Conservation (phyloP, 1,140 invertebrate species). For the Drosophila setifemur region DNA sequence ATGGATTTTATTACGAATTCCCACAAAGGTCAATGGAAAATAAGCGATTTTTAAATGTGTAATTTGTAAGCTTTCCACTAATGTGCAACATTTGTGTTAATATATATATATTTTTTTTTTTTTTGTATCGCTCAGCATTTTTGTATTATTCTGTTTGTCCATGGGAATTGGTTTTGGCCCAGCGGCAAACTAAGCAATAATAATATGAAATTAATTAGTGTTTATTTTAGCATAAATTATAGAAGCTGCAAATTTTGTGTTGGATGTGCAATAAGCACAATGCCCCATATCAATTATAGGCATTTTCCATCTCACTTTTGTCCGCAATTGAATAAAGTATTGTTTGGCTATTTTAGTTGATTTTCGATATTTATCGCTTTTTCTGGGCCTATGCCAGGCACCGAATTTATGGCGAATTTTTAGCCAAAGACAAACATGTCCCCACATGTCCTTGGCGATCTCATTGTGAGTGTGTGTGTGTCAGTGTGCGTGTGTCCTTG, state of each 20-base stretch:
- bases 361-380: conserved; percentile 54
- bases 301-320: conserved; percentile 18
- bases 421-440: conserved; percentile 48
- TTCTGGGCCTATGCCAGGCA: conserved; percentile 29
- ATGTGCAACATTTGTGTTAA: conserved; percentile 45
- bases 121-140: conserved; percentile 18
- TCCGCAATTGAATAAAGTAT: conserved; percentile 55
- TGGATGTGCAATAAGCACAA: conserved; percentile 12
- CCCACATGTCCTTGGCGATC: conserved; percentile 61
- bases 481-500: conserved; percentile 14
- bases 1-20: conserved; percentile 6
- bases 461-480: not conserved
- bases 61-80: conserved; percentile 17
- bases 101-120: conserved; percentile 20
- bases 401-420: conserved; percentile 53
- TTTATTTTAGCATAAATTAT: conserved; percentile 74
- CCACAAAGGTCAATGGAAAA: not conserved
- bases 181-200: conserved; percentile 28
- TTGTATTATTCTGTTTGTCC: conserved; percentile 5
- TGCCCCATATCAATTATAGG: conserved; percentile 65
- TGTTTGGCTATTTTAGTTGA: conserved; percentile 36
- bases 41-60: not conserved
- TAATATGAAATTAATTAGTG: conserved; percentile 69
- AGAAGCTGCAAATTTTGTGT: conserved; percentile 38
- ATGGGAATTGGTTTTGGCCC: conserved; percentile 29